These are phyloP conservation scores for Hemiprocne comata DNA, from an alignment of 2,113 vertebrate species.

Conservation along the genomic window DNA sequence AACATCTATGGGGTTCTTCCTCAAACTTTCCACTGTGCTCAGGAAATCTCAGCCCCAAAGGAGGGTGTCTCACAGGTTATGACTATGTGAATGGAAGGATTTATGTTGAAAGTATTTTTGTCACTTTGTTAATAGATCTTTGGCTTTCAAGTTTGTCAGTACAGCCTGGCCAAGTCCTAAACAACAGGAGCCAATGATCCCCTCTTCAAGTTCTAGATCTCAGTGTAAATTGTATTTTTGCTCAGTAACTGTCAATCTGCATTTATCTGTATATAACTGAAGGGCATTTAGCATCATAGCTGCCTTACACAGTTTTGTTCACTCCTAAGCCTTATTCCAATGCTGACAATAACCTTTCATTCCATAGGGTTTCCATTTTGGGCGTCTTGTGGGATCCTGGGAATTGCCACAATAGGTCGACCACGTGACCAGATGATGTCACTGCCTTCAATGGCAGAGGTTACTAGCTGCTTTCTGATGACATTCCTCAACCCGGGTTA, in stretches of 20 bases:
- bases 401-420: not conserved
- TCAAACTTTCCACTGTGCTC: slow-evolving; percentile 41
- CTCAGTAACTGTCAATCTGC: not conserved
- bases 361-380: not conserved
- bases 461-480: not conserved
- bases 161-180: not conserved
- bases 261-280: not conserved
- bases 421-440: not conserved
- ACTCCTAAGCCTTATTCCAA: not conserved
- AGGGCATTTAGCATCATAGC: not conserved
- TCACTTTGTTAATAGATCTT: not conserved
- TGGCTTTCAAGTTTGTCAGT: slow-evolving; percentile 9
- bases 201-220: not conserved
- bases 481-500: not conserved
- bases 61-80: slow-evolving; percentile 27
- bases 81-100: not conserved
- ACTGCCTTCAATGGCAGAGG: not conserved
- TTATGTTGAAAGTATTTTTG: slow-evolving; percentile 28
- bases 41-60: slow-evolving; percentile 33
- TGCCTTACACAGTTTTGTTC: not conserved
- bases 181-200: not conserved
- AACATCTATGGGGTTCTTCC: slow-evolving; percentile 1
- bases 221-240: not conserved
- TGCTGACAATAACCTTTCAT: not conserved
- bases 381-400: not conserved